Conservation (phyloP, 2,113 vertebrate species). For the Melanerpes formicivorus region DNA sequence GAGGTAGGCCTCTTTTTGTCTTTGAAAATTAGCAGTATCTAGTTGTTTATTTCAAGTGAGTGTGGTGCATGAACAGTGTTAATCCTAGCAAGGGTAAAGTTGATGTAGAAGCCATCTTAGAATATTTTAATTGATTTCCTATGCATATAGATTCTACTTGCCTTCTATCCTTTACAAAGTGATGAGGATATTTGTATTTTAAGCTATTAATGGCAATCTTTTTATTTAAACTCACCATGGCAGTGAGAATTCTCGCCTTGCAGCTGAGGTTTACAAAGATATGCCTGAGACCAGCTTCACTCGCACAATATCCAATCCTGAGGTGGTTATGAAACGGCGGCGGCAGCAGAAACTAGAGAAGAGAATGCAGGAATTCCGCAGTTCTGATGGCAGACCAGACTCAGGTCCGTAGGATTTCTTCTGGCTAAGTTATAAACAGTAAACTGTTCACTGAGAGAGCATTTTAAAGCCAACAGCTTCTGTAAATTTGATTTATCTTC, state of each 20-base stretch:
- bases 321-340: conserved; percentile 97
- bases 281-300: conserved; percentile 99
- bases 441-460: background rate
- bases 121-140: background rate
- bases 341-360: conserved; percentile 95
- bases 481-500: background rate
- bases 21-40: background rate
- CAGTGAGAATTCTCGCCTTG: conserved; percentile 93
- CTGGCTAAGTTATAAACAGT: background rate
- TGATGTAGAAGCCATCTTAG: background rate
- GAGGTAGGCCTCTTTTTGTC: background rate
- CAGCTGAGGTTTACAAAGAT: conserved; percentile 98
- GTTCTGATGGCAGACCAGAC: conserved; percentile 92
- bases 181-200: background rate
- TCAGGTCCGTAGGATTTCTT: conserved; percentile 79
- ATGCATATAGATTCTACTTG: background rate
- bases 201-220: background rate
- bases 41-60: background rate
- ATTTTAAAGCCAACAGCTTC: background rate
- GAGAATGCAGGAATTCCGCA: conserved; percentile 97
- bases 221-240: background rate
- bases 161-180: background rate
- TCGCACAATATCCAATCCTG: conserved; percentile 96
- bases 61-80: background rate
- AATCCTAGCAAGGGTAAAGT: background rate